Evolutionary conservation across 2,113 vertebrate genomes (phyloP), one percentile per base, ranked within the genome.

Genomic region (Paracanthobrama guichenoti): DNA sequence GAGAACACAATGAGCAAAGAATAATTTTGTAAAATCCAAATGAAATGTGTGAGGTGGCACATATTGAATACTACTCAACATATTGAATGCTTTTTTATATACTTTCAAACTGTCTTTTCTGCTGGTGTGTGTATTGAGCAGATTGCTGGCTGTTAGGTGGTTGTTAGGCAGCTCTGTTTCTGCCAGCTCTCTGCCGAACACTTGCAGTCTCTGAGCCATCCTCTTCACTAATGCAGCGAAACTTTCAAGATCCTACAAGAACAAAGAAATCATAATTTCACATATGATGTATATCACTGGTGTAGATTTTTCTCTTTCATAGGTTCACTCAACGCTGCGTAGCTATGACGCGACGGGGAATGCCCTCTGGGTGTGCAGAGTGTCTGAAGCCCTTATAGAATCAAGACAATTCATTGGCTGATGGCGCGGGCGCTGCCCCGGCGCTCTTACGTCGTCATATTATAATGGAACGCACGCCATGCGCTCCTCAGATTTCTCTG

Each of bases 131-230:
- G 81, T 74, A 42, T 55, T 64, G 28, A 81, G 67, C 11, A 78
- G 84, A 84, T 84, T 84, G 82, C 42, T 77, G 53, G 84, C 69
- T 72, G 71, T 74, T 55, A 72, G 77, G 73, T 79, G 46, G 26
- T 71, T 81, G 72, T 62, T 55, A 20, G 84, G 84, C n/a, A 86
- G 81, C 24, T 89, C 86, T 9, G 80, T 80, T 73, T 86, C 88
- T 66, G 88, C 84, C 50, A 86, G 76, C n/a, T 87, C 76, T 50
- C 26, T 74, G 7, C 83, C 86, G 12, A 82, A 79, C 28, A n/a
- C 59, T 35, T 78, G 85, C 14, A 79, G 64, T 71, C 77, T 71
- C 53, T 77, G 75, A 39, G 85, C 82, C 80, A 87, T 81, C 79
- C 71, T 85, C 83, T 86, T 85, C 44, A 88, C 75, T 35, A 81